Percentiles rank a stretch among this genome's conserved stretches.
Evolutionary conservation across 2,797 vertebrate genomes (phyloP).

Genomic region (Gallinago stenura): DNA sequence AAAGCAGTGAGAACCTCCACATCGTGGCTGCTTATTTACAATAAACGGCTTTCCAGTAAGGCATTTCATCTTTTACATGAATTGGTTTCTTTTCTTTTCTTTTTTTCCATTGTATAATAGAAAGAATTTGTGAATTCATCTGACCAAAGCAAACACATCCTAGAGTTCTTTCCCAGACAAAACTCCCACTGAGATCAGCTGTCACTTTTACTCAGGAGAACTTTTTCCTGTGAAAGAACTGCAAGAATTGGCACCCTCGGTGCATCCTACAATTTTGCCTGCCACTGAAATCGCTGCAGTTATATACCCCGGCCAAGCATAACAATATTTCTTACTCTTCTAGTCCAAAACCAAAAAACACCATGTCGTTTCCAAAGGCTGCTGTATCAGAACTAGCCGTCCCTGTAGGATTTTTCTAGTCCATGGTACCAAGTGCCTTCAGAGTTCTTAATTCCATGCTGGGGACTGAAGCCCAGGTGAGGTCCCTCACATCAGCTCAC

Average conservation of each 20-base stretch:
- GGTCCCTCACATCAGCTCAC: neutral
- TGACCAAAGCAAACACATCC: constrained; percentile 38
- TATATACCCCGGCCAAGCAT: constrained; percentile 3
- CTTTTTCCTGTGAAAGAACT: constrained; percentile 12
- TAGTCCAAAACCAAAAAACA: neutral
- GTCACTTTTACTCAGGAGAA: constrained; percentile 32
- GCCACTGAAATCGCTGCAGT: neutral
- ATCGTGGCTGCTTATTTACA: neutral
- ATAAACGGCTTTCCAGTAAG: neutral
- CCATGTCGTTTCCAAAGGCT: neutral
- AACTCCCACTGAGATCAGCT: constrained; percentile 55
- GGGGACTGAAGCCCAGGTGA: neutral
- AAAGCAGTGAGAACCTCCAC: neutral
- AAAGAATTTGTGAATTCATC: constrained; percentile 1
- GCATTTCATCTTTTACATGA: neutral
- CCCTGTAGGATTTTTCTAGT: neutral
- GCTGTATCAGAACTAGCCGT: neutral
- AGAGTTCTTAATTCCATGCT: rapidly evolving
- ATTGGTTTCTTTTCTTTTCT: neutral
- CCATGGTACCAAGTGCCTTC: neutral
- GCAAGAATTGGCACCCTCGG: neutral
- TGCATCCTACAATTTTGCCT: neutral
- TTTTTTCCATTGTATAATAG: neutral
- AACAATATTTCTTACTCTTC: constrained; percentile 11
- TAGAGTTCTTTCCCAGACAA: constrained; percentile 24